Conservation (phyloP, 2,888 invertebrate genomes). For the Sarcophaga subvicina region DNA sequence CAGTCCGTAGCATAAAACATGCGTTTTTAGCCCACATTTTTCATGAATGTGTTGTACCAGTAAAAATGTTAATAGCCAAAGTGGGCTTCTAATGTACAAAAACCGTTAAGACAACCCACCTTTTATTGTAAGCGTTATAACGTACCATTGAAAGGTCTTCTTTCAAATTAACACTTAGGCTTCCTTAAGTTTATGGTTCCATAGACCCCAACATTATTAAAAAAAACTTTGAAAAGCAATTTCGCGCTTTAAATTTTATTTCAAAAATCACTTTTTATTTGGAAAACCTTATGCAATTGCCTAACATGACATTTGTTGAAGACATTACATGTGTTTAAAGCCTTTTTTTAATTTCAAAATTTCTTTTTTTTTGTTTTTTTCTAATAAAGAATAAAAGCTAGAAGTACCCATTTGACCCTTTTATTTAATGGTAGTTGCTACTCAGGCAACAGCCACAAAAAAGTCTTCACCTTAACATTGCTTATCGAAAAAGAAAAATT, state of each 20-base stretch:
- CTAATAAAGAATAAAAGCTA: too few species aligned
- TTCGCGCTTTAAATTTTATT: conserved; percentile 67
- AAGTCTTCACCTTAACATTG: too few species aligned
- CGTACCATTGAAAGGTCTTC: conserved; percentile 20
- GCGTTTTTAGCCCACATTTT: conserved; percentile 59
- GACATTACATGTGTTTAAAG: not conserved
- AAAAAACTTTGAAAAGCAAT: conserved; percentile 65
- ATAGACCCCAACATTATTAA: conserved; percentile 33
- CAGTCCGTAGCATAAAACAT: conserved; percentile 27
- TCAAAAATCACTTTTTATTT: conserved; percentile 34
- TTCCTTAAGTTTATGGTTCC: conserved; percentile 26
- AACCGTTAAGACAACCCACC: conserved; percentile 53
- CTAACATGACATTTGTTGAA: not conserved
- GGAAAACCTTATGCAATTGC: conserved; percentile 11
- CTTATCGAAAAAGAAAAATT: not conserved
- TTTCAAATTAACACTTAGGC: not conserved
- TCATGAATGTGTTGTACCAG: conserved; percentile 52
- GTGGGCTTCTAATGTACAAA: not conserved
- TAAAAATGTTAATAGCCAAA: not conserved
- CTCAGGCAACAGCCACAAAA: too few species aligned
- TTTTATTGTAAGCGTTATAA: conserved; percentile 4
- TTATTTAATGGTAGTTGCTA: too few species aligned
- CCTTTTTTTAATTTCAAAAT: too few species aligned
- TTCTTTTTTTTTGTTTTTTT: too few species aligned
- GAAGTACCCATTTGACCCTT: too few species aligned